Conservation (phyloP, 2,888 invertebrate species). For the Cheilosia grossa region DNA sequence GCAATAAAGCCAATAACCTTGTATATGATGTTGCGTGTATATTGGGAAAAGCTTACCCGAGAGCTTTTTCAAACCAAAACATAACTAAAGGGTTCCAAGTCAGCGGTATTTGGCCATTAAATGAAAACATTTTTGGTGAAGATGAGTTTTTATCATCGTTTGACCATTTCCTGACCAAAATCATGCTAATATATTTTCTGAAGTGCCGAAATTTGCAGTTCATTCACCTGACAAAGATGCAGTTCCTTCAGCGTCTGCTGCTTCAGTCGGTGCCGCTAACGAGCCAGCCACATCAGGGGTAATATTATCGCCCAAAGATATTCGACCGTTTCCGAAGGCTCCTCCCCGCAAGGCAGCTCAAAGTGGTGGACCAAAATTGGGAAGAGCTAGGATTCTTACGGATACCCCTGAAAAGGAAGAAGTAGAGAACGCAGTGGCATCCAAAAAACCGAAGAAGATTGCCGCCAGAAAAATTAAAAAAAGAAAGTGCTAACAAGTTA, state of each 20-base stretch:
- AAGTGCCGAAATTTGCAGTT: too few species aligned
- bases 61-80: constrained; percentile 8
- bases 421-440: not conserved
- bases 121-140: constrained; percentile 16
- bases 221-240: too few species aligned
- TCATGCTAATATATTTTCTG: too few species aligned
- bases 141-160: constrained; percentile 12
- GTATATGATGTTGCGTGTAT: too few species aligned
- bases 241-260: too few species aligned
- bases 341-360: not conserved
- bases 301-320: constrained; percentile 6
- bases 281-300: too few species aligned
- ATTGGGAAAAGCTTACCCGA: too few species aligned
- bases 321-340: constrained; percentile 27
- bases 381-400: constrained; percentile 5
- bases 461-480: too few species aligned
- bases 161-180: not conserved
- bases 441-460: not conserved
- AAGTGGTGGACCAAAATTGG: not conserved
- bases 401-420: constrained; percentile 16
- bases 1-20: too few species aligned
- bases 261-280: too few species aligned
- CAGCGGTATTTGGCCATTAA: constrained; percentile 20
- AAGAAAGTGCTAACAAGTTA: not conserved
- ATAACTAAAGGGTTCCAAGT: constrained; percentile 26